phyloP scores from a whole-genome alignment of 2,797 vertebrate species.

The Halcyon smyrnensis region DNA sequence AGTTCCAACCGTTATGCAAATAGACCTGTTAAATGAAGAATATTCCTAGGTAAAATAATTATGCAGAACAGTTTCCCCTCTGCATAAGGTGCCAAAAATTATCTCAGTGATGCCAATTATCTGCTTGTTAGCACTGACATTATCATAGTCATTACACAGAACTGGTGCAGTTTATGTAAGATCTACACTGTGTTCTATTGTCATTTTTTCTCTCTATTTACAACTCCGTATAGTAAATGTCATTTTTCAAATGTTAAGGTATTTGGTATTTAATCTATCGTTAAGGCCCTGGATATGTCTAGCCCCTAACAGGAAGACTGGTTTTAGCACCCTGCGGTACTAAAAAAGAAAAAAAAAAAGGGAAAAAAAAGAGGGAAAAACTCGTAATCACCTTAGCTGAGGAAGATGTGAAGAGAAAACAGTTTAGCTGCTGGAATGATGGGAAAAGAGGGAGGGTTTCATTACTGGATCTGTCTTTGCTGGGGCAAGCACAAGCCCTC shows the following conservation, averaged over 20 bases:
- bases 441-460: background rate
- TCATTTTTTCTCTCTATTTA: constrained; percentile 76
- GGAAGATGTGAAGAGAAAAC: constrained; percentile 15
- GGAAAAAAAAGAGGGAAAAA: background rate
- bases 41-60: constrained; percentile 81
- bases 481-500: fast-evolving
- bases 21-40: constrained; percentile 78
- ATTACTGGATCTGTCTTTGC: fast-evolving
- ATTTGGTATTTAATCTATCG: constrained; percentile 81
- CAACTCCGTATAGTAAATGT: constrained; percentile 78
- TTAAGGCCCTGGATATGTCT: constrained; percentile 63
- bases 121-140: constrained; percentile 82
- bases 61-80: constrained; percentile 78
- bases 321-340: constrained; percentile 1
- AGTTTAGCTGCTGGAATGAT: background rate
- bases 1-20: constrained; percentile 78
- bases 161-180: constrained; percentile 71
- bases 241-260: constrained; percentile 81
- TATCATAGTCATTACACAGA: constrained; percentile 79
- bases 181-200: constrained; percentile 74
- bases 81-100: constrained; percentile 82
- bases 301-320: constrained; percentile 36
- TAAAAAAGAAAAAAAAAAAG: background rate
- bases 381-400: background rate
- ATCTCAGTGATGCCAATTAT: constrained; percentile 82